Evolutionary conservation across 2,888 invertebrate genomes (phyloP).

Genomic region (Phlogophora meticulosa): DNA sequence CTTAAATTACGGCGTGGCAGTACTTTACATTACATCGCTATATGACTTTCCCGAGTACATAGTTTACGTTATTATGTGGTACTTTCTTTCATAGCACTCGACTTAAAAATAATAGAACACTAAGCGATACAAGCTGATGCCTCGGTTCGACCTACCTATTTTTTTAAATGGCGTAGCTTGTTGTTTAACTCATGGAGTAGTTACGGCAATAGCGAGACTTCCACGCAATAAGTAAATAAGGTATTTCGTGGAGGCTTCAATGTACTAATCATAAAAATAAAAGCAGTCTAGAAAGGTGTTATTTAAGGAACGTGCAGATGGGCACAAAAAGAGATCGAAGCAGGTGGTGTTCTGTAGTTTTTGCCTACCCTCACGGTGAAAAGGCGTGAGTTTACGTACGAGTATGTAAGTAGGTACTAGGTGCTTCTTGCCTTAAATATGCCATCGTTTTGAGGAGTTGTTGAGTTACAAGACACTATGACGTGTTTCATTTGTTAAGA

Average conservation of each 20-base stretch:
- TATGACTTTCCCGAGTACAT: conserved; percentile 42
- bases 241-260: too few relatives aligned
- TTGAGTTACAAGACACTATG: not conserved
- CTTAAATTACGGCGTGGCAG: conserved; percentile 6
- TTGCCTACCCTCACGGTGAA: too few relatives aligned
- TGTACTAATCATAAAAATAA: too few relatives aligned
- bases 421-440: too few relatives aligned
- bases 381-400: too few relatives aligned
- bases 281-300: too few relatives aligned
- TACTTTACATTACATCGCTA: conserved; percentile 34
- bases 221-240: too few relatives aligned
- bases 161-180: conserved; percentile 5
- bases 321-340: too few relatives aligned
- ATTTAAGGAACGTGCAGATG: too few relatives aligned
- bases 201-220: too few relatives aligned
- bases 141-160: conserved; percentile 1
- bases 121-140: conserved; percentile 10
- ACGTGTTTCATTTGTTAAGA: not conserved
- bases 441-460: not conserved
- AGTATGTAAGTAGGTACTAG: too few relatives aligned
- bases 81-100: conserved; percentile 52
- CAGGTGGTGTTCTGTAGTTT: too few relatives aligned
- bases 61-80: conserved; percentile 37
- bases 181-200: not conserved
- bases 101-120: conserved; percentile 22